A percentile compares a stretch with the other conserved stretches of the same genome.
phyloP scores from a whole-genome alignment of 2,113 vertebrate genomes.

The Nothoprocta perdicaria region DNA sequence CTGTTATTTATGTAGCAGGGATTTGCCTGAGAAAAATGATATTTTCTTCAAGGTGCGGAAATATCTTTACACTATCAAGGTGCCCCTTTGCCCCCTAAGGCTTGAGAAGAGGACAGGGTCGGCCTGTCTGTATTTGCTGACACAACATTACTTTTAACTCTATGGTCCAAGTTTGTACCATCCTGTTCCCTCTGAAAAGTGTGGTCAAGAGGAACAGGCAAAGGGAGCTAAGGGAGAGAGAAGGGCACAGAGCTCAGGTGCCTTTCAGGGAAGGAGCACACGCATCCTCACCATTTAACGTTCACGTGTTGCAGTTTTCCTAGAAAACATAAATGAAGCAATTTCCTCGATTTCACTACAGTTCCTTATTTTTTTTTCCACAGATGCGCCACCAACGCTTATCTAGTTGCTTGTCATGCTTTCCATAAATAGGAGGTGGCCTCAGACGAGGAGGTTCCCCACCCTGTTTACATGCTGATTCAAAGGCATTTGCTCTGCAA shows the following conservation, averaged over 20 bases:
- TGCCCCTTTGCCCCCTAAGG: neutral
- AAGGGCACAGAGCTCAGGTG: neutral
- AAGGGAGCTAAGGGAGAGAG: neutral
- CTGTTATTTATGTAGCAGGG: neutral
- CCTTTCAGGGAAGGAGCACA: neutral
- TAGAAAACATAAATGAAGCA: conserved; percentile 9
- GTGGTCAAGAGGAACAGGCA: neutral
- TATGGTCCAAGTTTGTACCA: neutral
- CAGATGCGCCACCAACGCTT: neutral
- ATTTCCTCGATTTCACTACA: neutral
- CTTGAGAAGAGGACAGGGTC: neutral
- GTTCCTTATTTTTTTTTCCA: neutral
- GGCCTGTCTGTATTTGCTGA: neutral
- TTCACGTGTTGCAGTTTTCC: neutral
- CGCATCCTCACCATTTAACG: neutral
- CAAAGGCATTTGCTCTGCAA: conserved; percentile 16
- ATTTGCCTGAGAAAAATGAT: neutral
- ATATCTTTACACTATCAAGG: neutral
- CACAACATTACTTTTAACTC: neutral
- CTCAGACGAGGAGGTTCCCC: neutral
- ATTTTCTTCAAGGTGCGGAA: neutral
- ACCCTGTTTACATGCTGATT: conserved; percentile 32
- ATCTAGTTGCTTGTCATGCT: neutral
- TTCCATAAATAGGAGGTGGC: conserved; percentile 19
- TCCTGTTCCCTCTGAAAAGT: neutral